Evolutionary conservation across 2,113 vertebrate species (phyloP).

Genomic region (Himantopus leucocephalus): DNA sequence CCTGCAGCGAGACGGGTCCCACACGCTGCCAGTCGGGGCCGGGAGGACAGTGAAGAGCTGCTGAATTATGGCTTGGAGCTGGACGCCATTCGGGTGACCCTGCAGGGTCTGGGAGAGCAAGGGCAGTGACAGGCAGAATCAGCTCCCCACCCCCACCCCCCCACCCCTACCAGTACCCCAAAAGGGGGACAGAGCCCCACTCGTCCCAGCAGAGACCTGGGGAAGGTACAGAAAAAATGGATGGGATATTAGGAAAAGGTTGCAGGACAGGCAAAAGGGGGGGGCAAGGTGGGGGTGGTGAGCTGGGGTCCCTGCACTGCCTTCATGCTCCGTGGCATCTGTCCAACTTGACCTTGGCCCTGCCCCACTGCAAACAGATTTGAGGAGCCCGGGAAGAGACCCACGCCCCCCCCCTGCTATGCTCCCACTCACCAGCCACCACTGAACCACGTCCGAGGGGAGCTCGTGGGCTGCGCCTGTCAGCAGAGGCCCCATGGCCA

Average conservation of each 20-base stretch:
- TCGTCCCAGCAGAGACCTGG: neutral
- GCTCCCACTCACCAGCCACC: slow-evolving; percentile 82
- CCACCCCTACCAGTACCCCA: fast-evolving
- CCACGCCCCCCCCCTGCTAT: fast-evolving
- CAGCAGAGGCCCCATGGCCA: slow-evolving; percentile 64
- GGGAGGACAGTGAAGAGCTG: slow-evolving; percentile 33
- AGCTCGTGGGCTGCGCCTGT: neutral
- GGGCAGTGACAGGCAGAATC: neutral
- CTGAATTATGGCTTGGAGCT: neutral
- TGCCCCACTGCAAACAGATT: neutral
- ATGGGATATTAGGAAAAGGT: neutral
- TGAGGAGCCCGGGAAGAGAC: neutral
- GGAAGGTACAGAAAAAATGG: neutral
- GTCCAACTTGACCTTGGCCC: neutral
- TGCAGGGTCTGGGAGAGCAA: slow-evolving; percentile 24
- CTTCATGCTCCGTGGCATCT: neutral
- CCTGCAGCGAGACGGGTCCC: neutral
- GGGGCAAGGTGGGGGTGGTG: too few relatives aligned
- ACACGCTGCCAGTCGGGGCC: fast-evolving
- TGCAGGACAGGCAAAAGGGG: neutral
- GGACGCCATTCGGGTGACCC: neutral
- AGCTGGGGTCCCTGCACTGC: neutral
- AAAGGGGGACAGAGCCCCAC: neutral
- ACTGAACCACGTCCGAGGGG: slow-evolving; percentile 48
- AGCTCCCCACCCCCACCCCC: neutral